Conservation (phyloP, 2,113 vertebrate species). For the Brachyistius frenatus region DNA sequence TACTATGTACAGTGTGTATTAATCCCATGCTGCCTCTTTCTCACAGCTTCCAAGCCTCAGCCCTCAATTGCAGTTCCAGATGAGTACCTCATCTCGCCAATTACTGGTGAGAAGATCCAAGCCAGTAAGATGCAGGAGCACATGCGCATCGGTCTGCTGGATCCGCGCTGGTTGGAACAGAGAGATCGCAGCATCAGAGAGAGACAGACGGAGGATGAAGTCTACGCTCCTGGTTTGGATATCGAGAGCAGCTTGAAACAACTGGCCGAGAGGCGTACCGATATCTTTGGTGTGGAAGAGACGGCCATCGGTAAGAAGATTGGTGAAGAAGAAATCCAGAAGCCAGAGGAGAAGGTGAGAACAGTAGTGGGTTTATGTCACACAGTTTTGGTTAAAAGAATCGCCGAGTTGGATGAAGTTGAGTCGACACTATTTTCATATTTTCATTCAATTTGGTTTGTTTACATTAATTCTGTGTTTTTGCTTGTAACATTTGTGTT, state of each 20-base stretch:
- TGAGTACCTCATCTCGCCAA: slow-evolving; percentile 97
- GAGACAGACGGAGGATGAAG: slow-evolving; percentile 96
- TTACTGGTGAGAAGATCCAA: slow-evolving; percentile 97
- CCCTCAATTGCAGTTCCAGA: slow-evolving; percentile 85
- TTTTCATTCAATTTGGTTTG: not conserved
- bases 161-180: slow-evolving; percentile 98
- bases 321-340: slow-evolving; percentile 99
- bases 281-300: slow-evolving; percentile 99
- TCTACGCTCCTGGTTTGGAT: slow-evolving; percentile 97
- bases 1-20: slow-evolving; percentile 4
- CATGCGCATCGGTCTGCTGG: slow-evolving; percentile 97
- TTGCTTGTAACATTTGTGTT: not conserved
- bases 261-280: slow-evolving; percentile 97
- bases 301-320: slow-evolving; percentile 99
- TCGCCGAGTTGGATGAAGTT: not conserved
- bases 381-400: no score
- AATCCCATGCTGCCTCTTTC: slow-evolving; percentile 19
- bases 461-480: not conserved
- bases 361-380: not conserved
- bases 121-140: slow-evolving; percentile 99
- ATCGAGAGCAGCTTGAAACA: slow-evolving; percentile 99
- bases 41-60: slow-evolving; percentile 91
- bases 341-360: slow-evolving; percentile 97
- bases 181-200: slow-evolving; percentile 95
- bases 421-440: not conserved